Evolutionary conservation across 2,888 invertebrate genomes (phyloP), one percentile per base, ranked within the genome.

Genomic region (Galeruca laticollis): DNA sequence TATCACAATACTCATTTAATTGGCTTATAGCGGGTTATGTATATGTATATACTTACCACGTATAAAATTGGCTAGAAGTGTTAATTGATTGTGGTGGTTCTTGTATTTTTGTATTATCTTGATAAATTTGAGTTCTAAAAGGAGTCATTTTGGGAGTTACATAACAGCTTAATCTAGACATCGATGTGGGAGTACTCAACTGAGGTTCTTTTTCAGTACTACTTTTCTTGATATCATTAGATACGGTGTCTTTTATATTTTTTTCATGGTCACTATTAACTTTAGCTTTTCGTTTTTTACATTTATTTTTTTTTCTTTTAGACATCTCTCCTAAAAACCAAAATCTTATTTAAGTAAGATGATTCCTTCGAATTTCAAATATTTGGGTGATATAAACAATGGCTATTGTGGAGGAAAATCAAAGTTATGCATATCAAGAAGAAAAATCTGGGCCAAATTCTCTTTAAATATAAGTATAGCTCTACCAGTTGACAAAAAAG

Each of bases 81-180:
- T 47, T 47, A 18, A 18, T 18, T 2, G 47, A 47, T 18, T 47
- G 11, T n/a, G 40, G 40, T n/a, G 40, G n/a, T 47, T 8, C 15
- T 18, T 13, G 43, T 4, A 43, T 43, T 1, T 43, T 43, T 43
- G 6, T n/a, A 1, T 13, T 43, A 43, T 47, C 15, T 18, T 8
- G 15, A 47, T 15, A 15, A 47, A 9, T 18, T 47, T 15, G 47
- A 47, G 8, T 15, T 2, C 47, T 15, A 2, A 47, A 9, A 6
- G 47, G 47, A 9, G 18, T 15, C 47, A 47, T 9, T 18, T 47
- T 47, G 18, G 47, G 47, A 47, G 47, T 47, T 18, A 15, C 47
- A 18, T 47, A 47, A 15, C 47, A 47, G 18, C 47, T 47, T 47
- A 47, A 47, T 47, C 47, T 47, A 47, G 47, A 15, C 9, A 9